Base-by-base conservation (phyloP, 2,888 invertebrate genomes). In the Melolontha melolontha region DNA sequence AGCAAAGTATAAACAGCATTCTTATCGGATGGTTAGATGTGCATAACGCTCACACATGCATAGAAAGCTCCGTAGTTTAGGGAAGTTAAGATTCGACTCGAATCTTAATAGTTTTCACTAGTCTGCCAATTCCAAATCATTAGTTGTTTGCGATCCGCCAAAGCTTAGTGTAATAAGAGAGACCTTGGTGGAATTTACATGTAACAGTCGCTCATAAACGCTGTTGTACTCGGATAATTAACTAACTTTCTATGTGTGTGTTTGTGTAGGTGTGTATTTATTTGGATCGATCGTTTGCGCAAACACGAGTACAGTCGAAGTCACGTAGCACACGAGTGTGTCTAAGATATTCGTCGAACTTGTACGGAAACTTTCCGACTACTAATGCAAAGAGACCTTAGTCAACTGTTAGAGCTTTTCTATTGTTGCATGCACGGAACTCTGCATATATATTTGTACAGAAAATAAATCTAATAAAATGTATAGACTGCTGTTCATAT, bases 171-270 rank as follows among this genome's bases (percentile, higher is more conserved):
- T 54, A 54, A 39, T 40, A 44, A 27, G 44, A 27, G 44, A 29
- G 59, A 59, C 29, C 12, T 44, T 17, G 44, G 14, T 16, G 59
- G 59, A 44, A 59, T 59, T 27, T 44, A 44, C 59, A 59, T 44
- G 29, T 27, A 16, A 22, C 44, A 16, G 52, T 22, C 51, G 52
- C 41, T 52, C 52, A 64, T 64, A 52, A 64, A 64, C 51, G 52
- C 40, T 34, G 41, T 17, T 64, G 42, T 64, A 64, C 40, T 41
- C 41, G 64, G 40, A 52, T 64, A 64, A 64, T 64, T 64, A 64
- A 64, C 52, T 42, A 51, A 64, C 41, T 64, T 63, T 29, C 16
- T 52, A 44, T 64, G 59, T 59, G n/a, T 22, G 22, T 22, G 22
- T 22, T 4, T 12, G 44, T 12, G 44, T 17, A 4, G 17, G 41